Evolutionary conservation across 1,140 invertebrate genomes (phyloP).

Genomic region (Neoseiulus cucumeris): DNA sequence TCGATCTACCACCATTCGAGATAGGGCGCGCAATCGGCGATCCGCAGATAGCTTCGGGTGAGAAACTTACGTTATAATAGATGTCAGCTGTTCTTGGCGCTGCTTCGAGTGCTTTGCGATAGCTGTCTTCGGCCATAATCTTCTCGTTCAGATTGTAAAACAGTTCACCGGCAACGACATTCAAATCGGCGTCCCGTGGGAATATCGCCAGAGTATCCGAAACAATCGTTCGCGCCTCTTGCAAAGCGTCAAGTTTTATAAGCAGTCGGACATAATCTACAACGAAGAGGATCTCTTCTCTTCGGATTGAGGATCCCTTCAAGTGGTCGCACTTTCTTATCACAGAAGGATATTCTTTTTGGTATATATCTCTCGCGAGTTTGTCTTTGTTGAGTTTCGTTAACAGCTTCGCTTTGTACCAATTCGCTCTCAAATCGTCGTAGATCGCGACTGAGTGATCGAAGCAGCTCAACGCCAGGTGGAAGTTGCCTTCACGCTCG

Average conservation of each 20-base stretch:
- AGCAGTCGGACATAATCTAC: conserved; percentile 1
- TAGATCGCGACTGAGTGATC: not conserved
- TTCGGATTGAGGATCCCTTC: not conserved
- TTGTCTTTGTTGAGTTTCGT: not conserved
- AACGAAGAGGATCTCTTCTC: not conserved
- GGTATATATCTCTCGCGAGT: not conserved
- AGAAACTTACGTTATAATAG: not conserved
- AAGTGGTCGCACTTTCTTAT: not conserved
- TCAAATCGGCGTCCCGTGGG: not conserved
- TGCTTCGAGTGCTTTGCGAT: not conserved
- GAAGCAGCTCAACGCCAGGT: not conserved
- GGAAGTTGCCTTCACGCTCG: not conserved
- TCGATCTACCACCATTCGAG: too few species aligned
- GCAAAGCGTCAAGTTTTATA: not conserved
- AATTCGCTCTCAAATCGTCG: not conserved
- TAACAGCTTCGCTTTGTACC: not conserved
- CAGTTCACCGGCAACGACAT: not conserved
- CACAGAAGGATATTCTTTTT: not conserved
- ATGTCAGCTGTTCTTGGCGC: not conserved
- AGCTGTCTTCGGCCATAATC: not conserved
- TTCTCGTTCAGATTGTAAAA: conserved; percentile 1
- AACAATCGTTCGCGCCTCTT: not conserved
- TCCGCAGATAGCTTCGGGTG: too few species aligned
- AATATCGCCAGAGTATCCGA: not conserved
- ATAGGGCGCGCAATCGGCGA: too few species aligned